Conservation (phyloP, 2,888 invertebrate species). For the Epirrita christyi region DNA sequence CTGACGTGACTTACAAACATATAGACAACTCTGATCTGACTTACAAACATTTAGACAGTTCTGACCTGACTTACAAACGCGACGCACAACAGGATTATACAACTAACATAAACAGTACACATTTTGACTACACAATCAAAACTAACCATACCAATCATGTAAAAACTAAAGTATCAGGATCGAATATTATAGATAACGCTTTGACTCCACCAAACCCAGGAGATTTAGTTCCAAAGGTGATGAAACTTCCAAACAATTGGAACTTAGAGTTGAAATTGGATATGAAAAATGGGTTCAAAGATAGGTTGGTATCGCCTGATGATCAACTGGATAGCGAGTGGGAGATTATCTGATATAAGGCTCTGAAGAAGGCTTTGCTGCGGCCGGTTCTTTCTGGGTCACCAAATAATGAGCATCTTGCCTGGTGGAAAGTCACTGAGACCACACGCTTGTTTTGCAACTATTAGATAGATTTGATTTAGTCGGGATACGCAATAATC, state of each 20-base stretch:
- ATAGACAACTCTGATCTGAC: conserved; percentile 1
- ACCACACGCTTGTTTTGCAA: too few species aligned
- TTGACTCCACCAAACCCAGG: conserved; percentile 24
- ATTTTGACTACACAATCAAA: conserved; percentile 10
- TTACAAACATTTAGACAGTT: conserved; percentile 11
- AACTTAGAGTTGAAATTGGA: conserved; percentile 78
- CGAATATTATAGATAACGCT: conserved; percentile 1
- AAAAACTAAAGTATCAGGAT: not conserved
- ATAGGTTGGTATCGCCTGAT: conserved; percentile 66
- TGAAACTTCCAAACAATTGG: conserved; percentile 85
- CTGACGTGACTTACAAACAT: conserved; percentile 14
- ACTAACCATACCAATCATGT: conserved; percentile 20
- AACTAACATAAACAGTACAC: conserved; percentile 14
- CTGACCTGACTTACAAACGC: conserved; percentile 16
- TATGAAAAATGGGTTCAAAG: conserved; percentile 58
- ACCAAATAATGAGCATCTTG: not conserved
- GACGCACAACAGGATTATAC: not conserved
- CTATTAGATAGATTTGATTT: too few species aligned
- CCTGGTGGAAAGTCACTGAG: too few species aligned
- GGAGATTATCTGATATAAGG: conserved; percentile 72
- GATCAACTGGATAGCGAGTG: conserved; percentile 74
- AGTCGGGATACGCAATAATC: too few species aligned
- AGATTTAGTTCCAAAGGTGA: conserved; percentile 76
- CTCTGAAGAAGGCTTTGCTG: not conserved
- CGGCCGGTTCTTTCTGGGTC: not conserved